phyloP scores from a whole-genome alignment of 2,888 invertebrate genomes.

The Lasius fuliginosus region DNA sequence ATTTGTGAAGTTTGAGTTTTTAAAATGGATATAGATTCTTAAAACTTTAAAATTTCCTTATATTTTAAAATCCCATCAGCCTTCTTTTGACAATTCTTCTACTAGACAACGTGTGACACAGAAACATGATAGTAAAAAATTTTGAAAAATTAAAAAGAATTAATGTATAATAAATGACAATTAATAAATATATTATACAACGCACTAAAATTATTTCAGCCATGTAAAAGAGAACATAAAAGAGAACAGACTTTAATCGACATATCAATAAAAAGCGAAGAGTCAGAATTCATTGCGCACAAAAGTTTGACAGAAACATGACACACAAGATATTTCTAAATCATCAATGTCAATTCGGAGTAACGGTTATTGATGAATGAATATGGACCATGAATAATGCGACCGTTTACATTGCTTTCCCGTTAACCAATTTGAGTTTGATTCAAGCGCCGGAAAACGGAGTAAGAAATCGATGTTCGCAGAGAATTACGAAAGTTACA shows the following conservation, averaged over 20 bases:
- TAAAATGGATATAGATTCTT: too few species aligned
- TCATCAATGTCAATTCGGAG: background rate
- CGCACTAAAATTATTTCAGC: background rate
- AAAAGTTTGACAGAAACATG: background rate
- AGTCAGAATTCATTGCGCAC: background rate
- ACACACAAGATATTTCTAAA: background rate
- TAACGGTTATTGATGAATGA: background rate
- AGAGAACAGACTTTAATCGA: background rate
- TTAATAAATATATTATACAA: background rate
- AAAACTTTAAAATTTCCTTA: background rate
- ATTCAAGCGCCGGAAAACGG: background rate
- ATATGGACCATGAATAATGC: background rate
- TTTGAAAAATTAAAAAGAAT: background rate
- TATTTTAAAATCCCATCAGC: background rate
- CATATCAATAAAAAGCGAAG: background rate
- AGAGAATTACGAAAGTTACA: constrained; percentile 37
- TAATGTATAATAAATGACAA: background rate
- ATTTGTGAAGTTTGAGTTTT: too few species aligned
- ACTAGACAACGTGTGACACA: background rate
- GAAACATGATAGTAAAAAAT: background rate
- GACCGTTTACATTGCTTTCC: background rate
- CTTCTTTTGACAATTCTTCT: too few species aligned
- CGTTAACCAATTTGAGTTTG: constrained; percentile 9
- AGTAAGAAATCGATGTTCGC: constrained; percentile 17
- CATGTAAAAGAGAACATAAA: background rate